phyloP scores from a whole-genome alignment of 2,888 invertebrate species.

The Tenthredo amoena region DNA sequence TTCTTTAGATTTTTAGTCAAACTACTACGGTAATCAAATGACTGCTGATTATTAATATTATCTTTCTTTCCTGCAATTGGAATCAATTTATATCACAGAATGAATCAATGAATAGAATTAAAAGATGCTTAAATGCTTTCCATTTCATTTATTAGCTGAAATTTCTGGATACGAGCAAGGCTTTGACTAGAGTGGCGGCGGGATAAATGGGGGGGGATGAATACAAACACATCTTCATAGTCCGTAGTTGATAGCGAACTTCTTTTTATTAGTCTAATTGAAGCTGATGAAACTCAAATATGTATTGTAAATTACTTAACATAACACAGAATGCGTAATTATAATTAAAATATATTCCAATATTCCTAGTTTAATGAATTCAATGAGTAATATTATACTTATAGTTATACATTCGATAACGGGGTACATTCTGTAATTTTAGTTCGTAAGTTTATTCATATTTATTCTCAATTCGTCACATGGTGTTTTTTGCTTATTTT shows the following conservation, averaged over 20 bases:
- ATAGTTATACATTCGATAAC: background rate
- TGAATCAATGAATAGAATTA: background rate
- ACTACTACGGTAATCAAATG: background rate
- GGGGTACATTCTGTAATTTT: background rate
- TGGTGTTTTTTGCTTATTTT: background rate
- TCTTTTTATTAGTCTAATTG: background rate
- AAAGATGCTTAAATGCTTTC: background rate
- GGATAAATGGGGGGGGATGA: background rate
- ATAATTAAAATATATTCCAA: background rate
- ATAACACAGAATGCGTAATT: background rate
- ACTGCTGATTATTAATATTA: background rate
- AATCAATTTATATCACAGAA: background rate
- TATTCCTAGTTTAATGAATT: background rate
- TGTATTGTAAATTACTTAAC: background rate
- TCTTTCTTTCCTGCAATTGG: background rate
- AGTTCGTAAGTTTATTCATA: background rate
- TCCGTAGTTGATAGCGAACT: background rate
- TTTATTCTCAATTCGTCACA: background rate
- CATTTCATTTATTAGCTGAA: background rate
- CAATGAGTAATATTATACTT: too few species aligned
- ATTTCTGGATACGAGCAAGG: background rate
- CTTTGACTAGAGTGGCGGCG: background rate
- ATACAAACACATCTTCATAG: background rate
- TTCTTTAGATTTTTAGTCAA: background rate
- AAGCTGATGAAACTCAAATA: background rate